phyloP scores from a whole-genome alignment of 2,113 vertebrate genomes.

The Heloderma charlesbogerti region DNA sequence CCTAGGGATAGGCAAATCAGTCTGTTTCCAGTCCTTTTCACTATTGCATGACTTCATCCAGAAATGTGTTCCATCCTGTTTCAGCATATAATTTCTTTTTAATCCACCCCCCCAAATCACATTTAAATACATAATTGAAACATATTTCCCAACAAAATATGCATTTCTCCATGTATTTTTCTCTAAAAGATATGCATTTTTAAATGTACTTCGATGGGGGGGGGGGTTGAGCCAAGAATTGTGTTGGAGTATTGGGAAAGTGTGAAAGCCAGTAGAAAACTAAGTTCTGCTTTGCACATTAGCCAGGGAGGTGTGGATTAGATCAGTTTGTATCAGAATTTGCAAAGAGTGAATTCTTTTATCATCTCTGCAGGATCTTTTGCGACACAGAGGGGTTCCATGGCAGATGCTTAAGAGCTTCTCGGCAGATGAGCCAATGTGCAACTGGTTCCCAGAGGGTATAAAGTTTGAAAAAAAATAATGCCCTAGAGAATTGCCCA shows the following conservation, averaged over 20 bases:
- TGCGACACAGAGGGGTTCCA: background rate
- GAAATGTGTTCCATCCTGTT: too few relatives aligned
- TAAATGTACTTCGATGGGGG: background rate
- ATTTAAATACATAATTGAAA: too few relatives aligned
- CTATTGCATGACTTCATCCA: too few relatives aligned
- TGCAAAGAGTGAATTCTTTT: background rate
- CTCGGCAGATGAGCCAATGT: background rate
- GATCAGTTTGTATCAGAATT: background rate
- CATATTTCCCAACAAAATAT: too few relatives aligned
- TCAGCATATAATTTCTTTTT: too few relatives aligned
- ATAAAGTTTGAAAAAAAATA: background rate
- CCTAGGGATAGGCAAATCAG: too few relatives aligned
- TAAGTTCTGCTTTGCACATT: too few relatives aligned
- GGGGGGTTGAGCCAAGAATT: too few relatives aligned
- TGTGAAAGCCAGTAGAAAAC: background rate
- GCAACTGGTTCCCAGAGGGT: background rate
- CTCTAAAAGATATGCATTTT: background rate
- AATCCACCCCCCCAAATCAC: too few relatives aligned
- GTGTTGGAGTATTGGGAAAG: background rate
- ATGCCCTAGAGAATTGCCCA: background rate
- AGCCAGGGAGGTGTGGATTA: background rate
- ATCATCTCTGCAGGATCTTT: background rate
- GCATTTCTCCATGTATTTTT: too few relatives aligned
- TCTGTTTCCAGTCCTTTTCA: too few relatives aligned
- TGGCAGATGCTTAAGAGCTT: background rate